Evolutionary conservation across 1,140 invertebrate genomes (phyloP), one percentile per base, ranked within the genome.

Genomic region (Drosophila auraria): DNA sequence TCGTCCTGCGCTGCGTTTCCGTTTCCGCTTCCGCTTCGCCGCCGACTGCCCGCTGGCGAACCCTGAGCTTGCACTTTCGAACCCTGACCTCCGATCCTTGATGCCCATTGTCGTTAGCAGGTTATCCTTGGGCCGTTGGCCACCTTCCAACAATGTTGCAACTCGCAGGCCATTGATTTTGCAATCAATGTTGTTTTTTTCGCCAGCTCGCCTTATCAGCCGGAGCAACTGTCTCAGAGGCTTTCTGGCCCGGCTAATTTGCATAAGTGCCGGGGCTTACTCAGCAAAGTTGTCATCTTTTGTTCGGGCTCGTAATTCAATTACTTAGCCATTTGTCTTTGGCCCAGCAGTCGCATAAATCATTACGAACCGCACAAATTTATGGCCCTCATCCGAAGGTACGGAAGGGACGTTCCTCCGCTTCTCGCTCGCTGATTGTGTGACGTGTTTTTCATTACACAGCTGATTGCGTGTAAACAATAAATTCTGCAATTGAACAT

Each of bases 311-410:
- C 80, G 87, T 90, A 86, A 90, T 90, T 90, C 86, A 90, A 90
- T 90, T 90, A 90, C 86, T 86, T 86, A 71, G 71, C 68, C 82
- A 90, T 90, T 90, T 90, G 86, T 90, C 86, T 90, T 77, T 54
- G 64, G 69, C 61, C 62, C 49, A 33, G 61, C 68, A 72, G 47
- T 73, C 71, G 58, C 80, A 90, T 90, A 90, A 90, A 90, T 90
- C 86, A 90, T 90, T 77, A 80, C 75, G 49, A 33, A 73, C 44
- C 62, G 36, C 70, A 56, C 57, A 72, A 89, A 90, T 90, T 90
- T 90, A 90, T 90, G 68, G 75, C 76, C 62, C 27, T 60, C 57
- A 60, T 25, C 61, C 56, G 51, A 3, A 53, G n/a, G 38, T 68
- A 68, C 25, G 42, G 51, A 3, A 53, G n/a, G 38, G 64, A 68